Evolutionary conservation across 2,113 vertebrate genomes (phyloP), one percentile per base, ranked within the genome.

Genomic region (Pavo muticus): DNA sequence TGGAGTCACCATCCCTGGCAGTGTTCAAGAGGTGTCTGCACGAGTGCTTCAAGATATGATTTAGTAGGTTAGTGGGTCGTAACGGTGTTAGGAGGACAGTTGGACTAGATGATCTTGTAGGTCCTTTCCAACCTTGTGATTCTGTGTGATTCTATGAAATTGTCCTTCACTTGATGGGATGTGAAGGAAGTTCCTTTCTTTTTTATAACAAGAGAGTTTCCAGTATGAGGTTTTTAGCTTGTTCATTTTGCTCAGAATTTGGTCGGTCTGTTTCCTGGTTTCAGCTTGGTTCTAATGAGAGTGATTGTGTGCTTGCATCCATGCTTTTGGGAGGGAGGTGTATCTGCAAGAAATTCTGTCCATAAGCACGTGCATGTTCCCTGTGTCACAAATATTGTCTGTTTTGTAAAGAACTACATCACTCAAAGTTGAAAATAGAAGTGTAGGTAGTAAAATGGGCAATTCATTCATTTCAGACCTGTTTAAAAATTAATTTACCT

Each of bases 151-250:
- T 24, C 7, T 35, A 16, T 83, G 82, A 88, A 91, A 23, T 21
- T 80, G 48, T 57, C 39, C 52, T 68, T 87, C 74, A 68, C 20
- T 70, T 74, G 29, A 67, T 70, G 14, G 25, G 8, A 16, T 70
- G 13, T 45, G 42, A 88, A 87, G 40, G 20, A 78, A 83, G 7
- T 61, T 81, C 19, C 5, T 63, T 63, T 77, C 17, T 7, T 63
- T 50, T 4, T 24, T 42, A 42, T 42, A 40, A 30, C 0, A 0
- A 0, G 1, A 48, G 27, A 10, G 27, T 76, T 91, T 68, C 15
- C 37, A 65, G 2, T 42, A 30, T 52, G 30, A 65, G 27, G 14
- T n/a, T 30, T 25, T 32, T 48, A 50, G 54, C 16, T 7, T 47
- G 7, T 69, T 15, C 9, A 39, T 45, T 23, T 60, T 73, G 14